A percentile compares a stretch with the other conserved stretches of the same genome.
phyloP scores from a whole-genome alignment of 2,797 vertebrate species.

The Todus mexicanus region DNA sequence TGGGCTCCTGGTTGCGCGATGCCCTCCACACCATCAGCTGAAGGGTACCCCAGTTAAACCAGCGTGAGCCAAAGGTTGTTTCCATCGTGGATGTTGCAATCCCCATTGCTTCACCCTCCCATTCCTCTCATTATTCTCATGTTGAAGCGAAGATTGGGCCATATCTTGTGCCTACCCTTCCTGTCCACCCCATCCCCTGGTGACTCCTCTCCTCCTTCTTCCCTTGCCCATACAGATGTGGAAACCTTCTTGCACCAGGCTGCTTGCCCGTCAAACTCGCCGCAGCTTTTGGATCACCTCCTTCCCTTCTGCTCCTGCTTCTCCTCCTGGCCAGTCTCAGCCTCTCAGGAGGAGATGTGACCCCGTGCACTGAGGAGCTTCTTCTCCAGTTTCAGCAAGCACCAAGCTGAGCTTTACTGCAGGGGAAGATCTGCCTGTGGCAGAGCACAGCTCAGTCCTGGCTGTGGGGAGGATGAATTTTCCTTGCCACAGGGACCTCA shows the following conservation, averaged over 20 bases:
- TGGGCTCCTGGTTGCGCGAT: background rate
- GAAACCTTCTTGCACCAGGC: background rate
- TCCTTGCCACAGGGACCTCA: background rate
- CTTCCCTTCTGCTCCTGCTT: background rate
- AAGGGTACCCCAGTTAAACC: background rate
- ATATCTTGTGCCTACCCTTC: background rate
- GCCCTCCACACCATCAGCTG: background rate
- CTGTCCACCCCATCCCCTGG: background rate
- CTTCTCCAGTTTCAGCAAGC: background rate
- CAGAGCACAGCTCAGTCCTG: background rate
- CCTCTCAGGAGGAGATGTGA: background rate
- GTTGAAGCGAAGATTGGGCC: background rate
- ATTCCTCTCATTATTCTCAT: conserved; percentile 4
- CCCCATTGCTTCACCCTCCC: background rate
- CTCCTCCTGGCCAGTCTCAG: background rate
- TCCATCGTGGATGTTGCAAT: background rate
- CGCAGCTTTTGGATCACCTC: background rate
- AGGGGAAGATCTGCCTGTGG: background rate
- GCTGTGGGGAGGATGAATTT: background rate
- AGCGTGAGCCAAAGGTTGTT: background rate
- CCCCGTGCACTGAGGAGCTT: background rate
- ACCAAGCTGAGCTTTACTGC: background rate
- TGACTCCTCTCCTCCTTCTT: background rate
- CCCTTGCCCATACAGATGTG: rapidly evolving
- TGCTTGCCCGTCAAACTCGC: background rate